These are phyloP conservation scores for Cliona cf. orientalis DNA, from an alignment of 37 sponge, comb jelly and placozoan genomes.

Conservation along the genomic window DNA sequence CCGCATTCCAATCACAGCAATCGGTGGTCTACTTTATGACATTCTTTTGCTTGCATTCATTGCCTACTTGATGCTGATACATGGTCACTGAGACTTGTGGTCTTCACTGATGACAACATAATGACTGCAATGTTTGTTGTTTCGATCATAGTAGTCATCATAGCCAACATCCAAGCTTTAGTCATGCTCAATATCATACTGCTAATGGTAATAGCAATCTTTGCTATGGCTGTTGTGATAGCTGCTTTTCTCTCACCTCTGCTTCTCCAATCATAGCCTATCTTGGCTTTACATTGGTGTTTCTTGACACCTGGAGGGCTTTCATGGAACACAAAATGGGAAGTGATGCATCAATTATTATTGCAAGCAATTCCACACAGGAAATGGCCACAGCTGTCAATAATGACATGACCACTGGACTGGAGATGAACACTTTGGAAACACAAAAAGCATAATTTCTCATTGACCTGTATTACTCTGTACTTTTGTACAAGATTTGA, in stretches of 20 bases:
- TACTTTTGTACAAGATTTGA: no score
- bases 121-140: conserved; percentile 4
- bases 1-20: not conserved
- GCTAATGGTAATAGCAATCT: not conserved
- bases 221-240: not conserved
- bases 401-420: no score
- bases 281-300: not conserved
- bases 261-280: not conserved
- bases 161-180: conserved; percentile 37
- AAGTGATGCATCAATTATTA: not conserved
- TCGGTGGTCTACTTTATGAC: conserved; percentile 1
- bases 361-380: not conserved
- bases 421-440: no score
- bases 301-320: not conserved
- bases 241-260: not conserved
- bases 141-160: not conserved
- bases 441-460: no score
- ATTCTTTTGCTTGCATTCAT: conserved; percentile 17
- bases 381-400: not conserved
- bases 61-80: conserved; percentile 6
- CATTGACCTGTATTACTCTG: no score
- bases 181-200: conserved; percentile 7
- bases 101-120: not conserved
- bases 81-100: not conserved
- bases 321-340: not conserved